A percentile compares a stretch with the other conserved stretches of the same genome.
Conservation (phyloP, 2,113 vertebrate species). For the Gambusia holbrooki region DNA sequence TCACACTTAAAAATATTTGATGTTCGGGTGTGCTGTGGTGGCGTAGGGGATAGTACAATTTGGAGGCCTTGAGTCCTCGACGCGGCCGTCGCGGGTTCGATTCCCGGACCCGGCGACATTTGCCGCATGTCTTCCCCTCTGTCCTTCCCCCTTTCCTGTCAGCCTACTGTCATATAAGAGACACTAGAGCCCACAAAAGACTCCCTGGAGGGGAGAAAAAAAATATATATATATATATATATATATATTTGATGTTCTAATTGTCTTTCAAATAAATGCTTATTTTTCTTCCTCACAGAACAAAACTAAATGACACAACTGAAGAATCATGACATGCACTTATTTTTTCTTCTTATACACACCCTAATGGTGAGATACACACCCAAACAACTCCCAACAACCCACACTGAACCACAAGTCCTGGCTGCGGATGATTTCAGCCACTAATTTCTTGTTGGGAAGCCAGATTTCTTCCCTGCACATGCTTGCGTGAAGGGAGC, state of each 20-base stretch:
- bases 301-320: background rate
- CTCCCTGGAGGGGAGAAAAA: too few relatives aligned
- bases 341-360: background rate
- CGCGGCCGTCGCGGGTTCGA: too few relatives aligned
- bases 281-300: background rate
- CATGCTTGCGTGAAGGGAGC: constrained; percentile 38
- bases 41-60: too few relatives aligned
- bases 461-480: constrained; percentile 27
- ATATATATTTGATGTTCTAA: background rate
- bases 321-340: background rate
- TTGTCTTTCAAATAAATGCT: background rate
- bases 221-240: too few relatives aligned
- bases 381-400: constrained; percentile 42
- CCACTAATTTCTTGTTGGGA: constrained; percentile 27
- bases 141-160: too few relatives aligned
- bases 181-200: too few relatives aligned
- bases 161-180: too few relatives aligned
- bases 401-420: constrained; percentile 8
- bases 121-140: too few relatives aligned
- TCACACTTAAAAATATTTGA: background rate
- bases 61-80: too few relatives aligned
- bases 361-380: constrained; percentile 23
- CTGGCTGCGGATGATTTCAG: constrained; percentile 6
- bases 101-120: too few relatives aligned
- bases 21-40: background rate